Percentiles rank a stretch among this genome's conserved stretches.
phyloP scores from a whole-genome alignment of 2,888 invertebrate species.

The Mechanitis messenoides region DNA sequence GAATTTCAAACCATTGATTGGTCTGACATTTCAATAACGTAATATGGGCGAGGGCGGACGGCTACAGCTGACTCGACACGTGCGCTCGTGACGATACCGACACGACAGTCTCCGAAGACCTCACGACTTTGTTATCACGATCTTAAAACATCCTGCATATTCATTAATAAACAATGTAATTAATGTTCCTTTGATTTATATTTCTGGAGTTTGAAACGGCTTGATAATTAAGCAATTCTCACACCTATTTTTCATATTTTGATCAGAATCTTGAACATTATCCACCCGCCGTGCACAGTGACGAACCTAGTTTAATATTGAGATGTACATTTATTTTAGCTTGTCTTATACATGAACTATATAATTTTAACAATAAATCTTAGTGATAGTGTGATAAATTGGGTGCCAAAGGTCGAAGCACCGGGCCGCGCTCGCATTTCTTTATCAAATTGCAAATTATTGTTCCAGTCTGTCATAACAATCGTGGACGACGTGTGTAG shows the following conservation, averaged over 20 bases:
- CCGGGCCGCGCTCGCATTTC: slow-evolving; percentile 35
- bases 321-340: too few relatives aligned
- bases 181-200: background rate
- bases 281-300: too few relatives aligned
- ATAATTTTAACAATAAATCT: slow-evolving; percentile 10
- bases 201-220: too few relatives aligned
- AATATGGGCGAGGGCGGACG: slow-evolving; percentile 42
- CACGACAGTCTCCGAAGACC: slow-evolving; percentile 32
- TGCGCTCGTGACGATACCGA: slow-evolving; percentile 60
- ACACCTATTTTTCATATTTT: too few relatives aligned
- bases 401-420: slow-evolving; percentile 45
- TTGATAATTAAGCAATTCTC: too few relatives aligned
- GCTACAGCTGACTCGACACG: slow-evolving; percentile 42
- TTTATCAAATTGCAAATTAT: slow-evolving; percentile 48
- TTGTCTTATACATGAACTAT: too few relatives aligned
- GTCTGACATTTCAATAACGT: slow-evolving; percentile 51
- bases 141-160: slow-evolving; percentile 25
- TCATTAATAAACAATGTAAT: slow-evolving; percentile 12
- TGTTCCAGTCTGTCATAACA: slow-evolving; percentile 39
- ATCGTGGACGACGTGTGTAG: slow-evolving; percentile 19
- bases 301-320: too few relatives aligned
- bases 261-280: too few relatives aligned
- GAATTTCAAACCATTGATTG: slow-evolving; percentile 25
- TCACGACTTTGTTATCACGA: slow-evolving; percentile 47
- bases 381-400: slow-evolving; percentile 23